These are phyloP conservation scores for Clarias gariepinus DNA, from an alignment of 2,113 vertebrate species.

Conservation along the genomic window DNA sequence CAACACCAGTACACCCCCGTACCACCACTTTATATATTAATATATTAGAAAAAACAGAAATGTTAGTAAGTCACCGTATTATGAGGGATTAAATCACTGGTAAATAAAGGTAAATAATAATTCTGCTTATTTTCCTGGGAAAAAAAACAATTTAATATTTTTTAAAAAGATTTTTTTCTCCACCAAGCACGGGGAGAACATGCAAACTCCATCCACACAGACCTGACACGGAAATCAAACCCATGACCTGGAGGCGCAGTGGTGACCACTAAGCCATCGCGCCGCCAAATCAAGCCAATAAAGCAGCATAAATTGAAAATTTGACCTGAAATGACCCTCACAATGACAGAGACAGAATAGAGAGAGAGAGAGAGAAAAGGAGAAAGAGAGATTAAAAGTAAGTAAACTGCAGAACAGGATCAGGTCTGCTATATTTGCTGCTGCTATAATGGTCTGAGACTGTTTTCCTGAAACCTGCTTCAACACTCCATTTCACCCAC, in stretches of 20 bases:
- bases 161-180: too few relatives aligned
- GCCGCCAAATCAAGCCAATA: not conserved
- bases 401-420: not conserved
- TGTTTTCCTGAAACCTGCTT: not conserved
- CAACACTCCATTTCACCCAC: not conserved
- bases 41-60: not conserved
- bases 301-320: not conserved
- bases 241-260: too few relatives aligned
- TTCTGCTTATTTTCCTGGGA: not conserved
- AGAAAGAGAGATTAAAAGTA: too few relatives aligned
- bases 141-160: too few relatives aligned
- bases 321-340: not conserved
- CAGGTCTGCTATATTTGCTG: slow-evolving; percentile 24
- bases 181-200: too few relatives aligned
- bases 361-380: not conserved
- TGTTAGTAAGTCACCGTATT: not conserved
- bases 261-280: too few relatives aligned
- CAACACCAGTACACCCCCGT: too few relatives aligned
- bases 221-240: too few relatives aligned
- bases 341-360: not conserved
- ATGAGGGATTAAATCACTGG: not conserved
- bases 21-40: not conserved
- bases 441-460: slow-evolving; percentile 30
- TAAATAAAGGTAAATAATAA: not conserved
- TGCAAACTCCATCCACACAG: too few relatives aligned